Evolutionary conservation across 2,888 invertebrate species (phyloP), one percentile per base, ranked within the genome.

Genomic region (Thereva unica): DNA sequence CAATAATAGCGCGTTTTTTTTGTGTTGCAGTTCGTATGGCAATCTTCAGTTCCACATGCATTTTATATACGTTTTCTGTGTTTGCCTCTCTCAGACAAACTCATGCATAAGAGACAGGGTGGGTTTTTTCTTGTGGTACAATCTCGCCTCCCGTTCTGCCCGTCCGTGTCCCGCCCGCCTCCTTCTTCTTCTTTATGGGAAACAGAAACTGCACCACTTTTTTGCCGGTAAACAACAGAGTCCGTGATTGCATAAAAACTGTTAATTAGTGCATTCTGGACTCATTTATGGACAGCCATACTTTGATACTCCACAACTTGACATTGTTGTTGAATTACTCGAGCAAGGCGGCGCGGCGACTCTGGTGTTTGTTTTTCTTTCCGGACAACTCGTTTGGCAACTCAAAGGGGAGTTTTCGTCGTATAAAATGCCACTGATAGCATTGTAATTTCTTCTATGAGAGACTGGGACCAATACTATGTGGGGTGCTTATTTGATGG

Each of bases 1-100:
- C 69, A 50, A 66, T 71, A 67, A 68, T 69, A 63, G 64, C 64
- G 64, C 64, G 55, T 69, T 69, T 67, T 64, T 67, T 70, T 52
- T 64, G 41, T 12, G 40, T 4, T n/a, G n/a, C n/a, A n/a, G n/a
- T n/a, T 23, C 44, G 8, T 61, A 4, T 49, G 2, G 23, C 23
- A 23, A 23, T 23, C 23, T 50, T 50, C 50, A 49, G 49, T 50
- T 61, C 50, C 61, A 61, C 61, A 50, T 61, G 61, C 61, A 61
- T 49, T 61, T 61, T 61, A 50, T 61, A 50, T 34, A 41, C 23
- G 23, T 23, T 23, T 61, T 61, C 61, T 61, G 61, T 61, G 23
- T 50, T 50, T 40, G 9, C 50, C 23, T 23, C 23, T 23, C 23
- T 2, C 49, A 8, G 40, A 61, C 61, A 61, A 50, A 61, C 50